Evolutionary conservation across 2,888 invertebrate species (phyloP).

Genomic region (Vesta saturnalis): DNA sequence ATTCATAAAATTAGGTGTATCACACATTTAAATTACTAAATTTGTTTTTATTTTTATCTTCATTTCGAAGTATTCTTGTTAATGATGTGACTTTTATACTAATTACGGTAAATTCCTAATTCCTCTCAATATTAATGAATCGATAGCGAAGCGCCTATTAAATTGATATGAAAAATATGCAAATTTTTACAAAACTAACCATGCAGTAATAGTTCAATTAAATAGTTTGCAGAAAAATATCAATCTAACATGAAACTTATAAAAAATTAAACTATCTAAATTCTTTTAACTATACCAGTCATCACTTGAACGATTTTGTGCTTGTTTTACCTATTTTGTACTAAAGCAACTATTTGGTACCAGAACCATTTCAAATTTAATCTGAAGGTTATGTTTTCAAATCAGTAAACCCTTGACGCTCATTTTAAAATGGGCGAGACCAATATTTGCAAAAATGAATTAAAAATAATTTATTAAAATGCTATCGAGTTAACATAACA

Average conservation of each 20-base stretch:
- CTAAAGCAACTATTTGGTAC: neutral
- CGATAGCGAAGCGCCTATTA: neutral
- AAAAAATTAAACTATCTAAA: no score
- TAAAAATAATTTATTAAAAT: constrained; percentile 4
- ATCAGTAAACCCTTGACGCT: neutral
- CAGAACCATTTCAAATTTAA: neutral
- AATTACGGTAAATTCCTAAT: no score
- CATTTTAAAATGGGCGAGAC: neutral
- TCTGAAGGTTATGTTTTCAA: neutral
- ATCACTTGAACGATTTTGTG: neutral
- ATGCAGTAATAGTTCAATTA: neutral
- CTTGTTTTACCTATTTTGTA: neutral
- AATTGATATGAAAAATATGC: neutral
- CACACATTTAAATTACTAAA: no score
- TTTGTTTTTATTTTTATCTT: no score
- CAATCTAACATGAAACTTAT: no score
- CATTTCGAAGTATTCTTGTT: no score
- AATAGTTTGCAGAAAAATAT: no score
- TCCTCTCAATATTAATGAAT: neutral
- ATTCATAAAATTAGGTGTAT: no score
- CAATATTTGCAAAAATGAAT: neutral
- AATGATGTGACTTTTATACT: no score
- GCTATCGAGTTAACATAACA: constrained; percentile 4
- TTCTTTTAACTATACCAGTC: no score
- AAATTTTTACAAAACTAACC: neutral